Percentiles rank a stretch among this genome's conserved stretches.
Conservation (phyloP, 2,888 invertebrate species). For the Agrochola lota region DNA sequence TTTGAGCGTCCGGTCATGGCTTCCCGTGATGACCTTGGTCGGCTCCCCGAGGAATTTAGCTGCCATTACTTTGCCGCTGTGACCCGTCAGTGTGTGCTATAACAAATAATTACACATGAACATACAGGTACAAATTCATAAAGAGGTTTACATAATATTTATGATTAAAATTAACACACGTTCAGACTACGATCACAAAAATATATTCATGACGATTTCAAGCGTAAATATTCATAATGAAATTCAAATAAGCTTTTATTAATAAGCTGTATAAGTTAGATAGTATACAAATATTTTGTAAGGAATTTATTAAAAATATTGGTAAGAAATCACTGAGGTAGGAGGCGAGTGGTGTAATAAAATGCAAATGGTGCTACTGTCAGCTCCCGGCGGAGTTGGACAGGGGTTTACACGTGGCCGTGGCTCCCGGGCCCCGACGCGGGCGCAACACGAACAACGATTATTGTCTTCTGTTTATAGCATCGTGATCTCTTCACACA, state of each 20-base stretch:
- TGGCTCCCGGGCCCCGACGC: conserved; percentile 72
- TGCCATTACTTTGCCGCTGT: conserved; percentile 99
- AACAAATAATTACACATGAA: conserved; percentile 64
- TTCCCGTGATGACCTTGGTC: conserved; percentile 98
- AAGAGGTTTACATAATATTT: conserved; percentile 17
- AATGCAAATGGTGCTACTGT: conserved; percentile 71
- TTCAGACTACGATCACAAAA: conserved; percentile 27
- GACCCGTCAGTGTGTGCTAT: conserved; percentile 98
- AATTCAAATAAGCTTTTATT: conserved; percentile 44
- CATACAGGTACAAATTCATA: not conserved
- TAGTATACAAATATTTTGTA: conserved; percentile 13
- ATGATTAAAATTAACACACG: conserved; percentile 24
- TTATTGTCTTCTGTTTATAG: conserved; percentile 82
- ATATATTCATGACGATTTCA: conserved; percentile 39
- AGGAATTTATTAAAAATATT: conserved; percentile 24
- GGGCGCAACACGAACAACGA: conserved; percentile 78
- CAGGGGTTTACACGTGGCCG: conserved; percentile 76
- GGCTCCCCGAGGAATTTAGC: conserved; percentile 98
- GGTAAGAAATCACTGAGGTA: conserved; percentile 34
- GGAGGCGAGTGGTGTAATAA: conserved; percentile 64
- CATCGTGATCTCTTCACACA: conserved; percentile 81
- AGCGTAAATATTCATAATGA: conserved; percentile 10
- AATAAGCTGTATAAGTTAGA: conserved; percentile 1
- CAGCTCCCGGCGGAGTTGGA: conserved; percentile 71
- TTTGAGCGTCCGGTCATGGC: conserved; percentile 99